These are phyloP conservation scores for Eulemur coronatus DNA, from an alignment of 2,797 vertebrate genomes.

Conservation along the genomic window DNA sequence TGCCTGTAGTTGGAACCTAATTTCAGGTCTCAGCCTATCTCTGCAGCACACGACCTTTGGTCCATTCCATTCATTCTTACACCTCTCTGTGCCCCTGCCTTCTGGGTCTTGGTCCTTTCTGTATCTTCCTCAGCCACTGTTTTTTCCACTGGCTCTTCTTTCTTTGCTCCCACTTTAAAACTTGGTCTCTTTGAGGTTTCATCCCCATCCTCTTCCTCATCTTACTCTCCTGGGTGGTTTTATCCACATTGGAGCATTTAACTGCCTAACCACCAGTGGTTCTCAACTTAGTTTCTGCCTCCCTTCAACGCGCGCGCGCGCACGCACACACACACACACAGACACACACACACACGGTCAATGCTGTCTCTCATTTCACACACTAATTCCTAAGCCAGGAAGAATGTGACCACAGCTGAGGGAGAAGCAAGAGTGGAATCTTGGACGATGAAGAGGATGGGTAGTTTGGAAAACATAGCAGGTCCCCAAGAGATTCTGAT, in stretches of 20 bases:
- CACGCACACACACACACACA: not conserved
- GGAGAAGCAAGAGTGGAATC: not conserved
- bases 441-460: not conserved
- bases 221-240: not conserved
- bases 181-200: not conserved
- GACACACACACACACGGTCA: not conserved
- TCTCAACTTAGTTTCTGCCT: not conserved
- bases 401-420: not conserved
- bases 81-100: not conserved
- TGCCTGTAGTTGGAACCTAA: not conserved
- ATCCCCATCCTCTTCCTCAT: not conserved
- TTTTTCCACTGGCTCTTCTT: not conserved
- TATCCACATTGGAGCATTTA: not conserved
- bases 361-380: not conserved
- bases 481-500: not conserved
- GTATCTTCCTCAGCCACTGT: not conserved
- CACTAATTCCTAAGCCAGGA: not conserved
- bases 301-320: not conserved
- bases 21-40: not conserved
- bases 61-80: fast-evolving
- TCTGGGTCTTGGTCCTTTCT: not conserved
- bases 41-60: not conserved
- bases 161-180: not conserved
- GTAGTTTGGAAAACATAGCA: not conserved
- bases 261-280: not conserved